These are phyloP conservation scores for Oconnorella tubifera DNA, from an alignment of 2,888 invertebrate genomes.

Conservation along the genomic window DNA sequence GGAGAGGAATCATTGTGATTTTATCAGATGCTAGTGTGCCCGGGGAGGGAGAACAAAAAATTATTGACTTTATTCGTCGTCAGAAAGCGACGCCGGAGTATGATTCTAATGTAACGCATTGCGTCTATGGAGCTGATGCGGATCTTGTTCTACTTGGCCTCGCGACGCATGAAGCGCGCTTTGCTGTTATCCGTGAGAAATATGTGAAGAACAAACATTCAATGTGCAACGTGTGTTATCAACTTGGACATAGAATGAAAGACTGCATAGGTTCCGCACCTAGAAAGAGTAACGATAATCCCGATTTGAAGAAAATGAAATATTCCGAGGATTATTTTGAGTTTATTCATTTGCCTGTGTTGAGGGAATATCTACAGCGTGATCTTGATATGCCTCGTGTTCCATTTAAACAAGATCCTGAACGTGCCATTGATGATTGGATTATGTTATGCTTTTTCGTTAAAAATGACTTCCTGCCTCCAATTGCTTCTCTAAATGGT, in stretches of 20 bases:
- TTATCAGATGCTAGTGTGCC: conserved; percentile 95
- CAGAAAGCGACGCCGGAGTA: conserved; percentile 60
- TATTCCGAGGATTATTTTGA: conserved; percentile 80
- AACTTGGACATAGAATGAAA: conserved; percentile 55
- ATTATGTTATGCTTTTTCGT: conserved; percentile 98
- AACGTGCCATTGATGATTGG: conserved; percentile 95
- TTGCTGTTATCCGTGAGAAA: conserved; percentile 77
- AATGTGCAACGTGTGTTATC: conserved; percentile 91
- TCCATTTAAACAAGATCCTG: conserved; percentile 91
- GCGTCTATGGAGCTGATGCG: conserved; percentile 95
- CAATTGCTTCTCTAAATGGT: conserved; percentile 94
- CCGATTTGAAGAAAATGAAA: too few species aligned
- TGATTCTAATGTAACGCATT: conserved; percentile 96
- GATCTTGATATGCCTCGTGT: conserved; percentile 82
- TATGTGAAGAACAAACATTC: conserved; percentile 94
- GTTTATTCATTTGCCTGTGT: conserved; percentile 79
- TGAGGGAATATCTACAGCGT: conserved; percentile 86
- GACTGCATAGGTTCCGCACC: conserved; percentile 67
- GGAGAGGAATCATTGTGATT: conserved; percentile 83
- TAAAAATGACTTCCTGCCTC: conserved; percentile 97
- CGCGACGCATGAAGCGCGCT: conserved; percentile 80
- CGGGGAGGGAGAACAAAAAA: conserved; percentile 84
- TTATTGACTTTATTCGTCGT: conserved; percentile 97
- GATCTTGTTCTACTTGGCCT: conserved; percentile 91
- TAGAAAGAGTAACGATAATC: conserved; percentile 61